Evolutionary conservation across 2,888 invertebrate genomes (phyloP).

Genomic region (Agonopterix arenella): DNA sequence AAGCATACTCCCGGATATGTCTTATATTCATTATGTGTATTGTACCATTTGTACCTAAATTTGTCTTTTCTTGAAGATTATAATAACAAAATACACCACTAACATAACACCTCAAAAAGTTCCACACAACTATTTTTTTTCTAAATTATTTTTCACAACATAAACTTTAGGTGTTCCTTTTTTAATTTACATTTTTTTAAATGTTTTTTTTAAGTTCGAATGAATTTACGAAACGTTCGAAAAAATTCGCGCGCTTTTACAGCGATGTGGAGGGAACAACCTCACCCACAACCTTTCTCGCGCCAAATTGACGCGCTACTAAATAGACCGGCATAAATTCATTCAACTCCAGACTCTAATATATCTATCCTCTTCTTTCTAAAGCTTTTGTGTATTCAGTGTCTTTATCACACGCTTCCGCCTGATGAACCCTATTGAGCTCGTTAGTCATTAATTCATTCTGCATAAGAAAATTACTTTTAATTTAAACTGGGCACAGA

Average conservation of each 20-base stretch:
- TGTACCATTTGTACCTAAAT: slow-evolving; percentile 21
- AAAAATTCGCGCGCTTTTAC: slow-evolving; percentile 52
- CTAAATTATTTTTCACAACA: neutral
- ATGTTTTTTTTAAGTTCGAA: neutral
- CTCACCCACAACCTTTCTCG: slow-evolving; percentile 58
- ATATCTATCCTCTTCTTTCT: slow-evolving; percentile 33
- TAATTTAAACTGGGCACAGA: slow-evolving; percentile 73
- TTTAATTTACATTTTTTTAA: neutral
- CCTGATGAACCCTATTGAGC: slow-evolving; percentile 75
- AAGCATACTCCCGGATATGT: slow-evolving; percentile 42
- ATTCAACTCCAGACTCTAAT: slow-evolving; percentile 67
- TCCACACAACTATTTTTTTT: neutral
- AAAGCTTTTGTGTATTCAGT: slow-evolving; percentile 14
- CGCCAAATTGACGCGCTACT: slow-evolving; percentile 74
- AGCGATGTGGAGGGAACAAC: slow-evolving; percentile 14
- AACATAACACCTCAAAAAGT: neutral
- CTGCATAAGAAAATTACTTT: slow-evolving; percentile 76
- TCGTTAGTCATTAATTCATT: slow-evolving; percentile 77
- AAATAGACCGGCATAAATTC: slow-evolving; percentile 74
- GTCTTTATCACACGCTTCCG: slow-evolving; percentile 59
- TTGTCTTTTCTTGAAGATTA: slow-evolving; percentile 12
- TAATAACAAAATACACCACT: neutral
- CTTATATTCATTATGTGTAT: slow-evolving; percentile 51
- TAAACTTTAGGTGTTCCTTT: neutral
- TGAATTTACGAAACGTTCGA: slow-evolving; percentile 18